These are phyloP conservation scores for Drosophila auraria DNA, from an alignment of 1,140 invertebrate genomes.

Conservation along the genomic window DNA sequence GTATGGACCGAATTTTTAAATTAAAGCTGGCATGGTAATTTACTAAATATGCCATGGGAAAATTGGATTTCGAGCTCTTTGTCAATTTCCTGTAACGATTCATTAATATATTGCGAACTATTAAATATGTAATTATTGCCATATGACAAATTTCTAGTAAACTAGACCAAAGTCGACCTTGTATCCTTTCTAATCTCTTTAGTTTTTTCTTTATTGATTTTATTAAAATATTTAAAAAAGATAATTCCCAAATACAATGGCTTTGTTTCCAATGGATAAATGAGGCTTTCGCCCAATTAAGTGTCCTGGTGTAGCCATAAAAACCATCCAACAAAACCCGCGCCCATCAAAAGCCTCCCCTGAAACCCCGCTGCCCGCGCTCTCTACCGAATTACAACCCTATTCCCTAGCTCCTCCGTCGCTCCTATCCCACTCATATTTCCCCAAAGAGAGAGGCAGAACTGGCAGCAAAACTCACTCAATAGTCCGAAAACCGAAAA, in stretches of 20 bases:
- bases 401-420: neutral
- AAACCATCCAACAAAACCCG: conserved; percentile 66
- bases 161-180: neutral
- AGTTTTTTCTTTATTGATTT: neutral
- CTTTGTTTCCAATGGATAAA: conserved; percentile 5
- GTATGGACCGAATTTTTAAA: neutral
- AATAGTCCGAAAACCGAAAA: conserved; percentile 70
- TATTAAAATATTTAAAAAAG: conserved; percentile 11
- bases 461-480: conserved; percentile 58
- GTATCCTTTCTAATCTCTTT: neutral
- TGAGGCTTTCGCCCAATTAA: conserved; percentile 46
- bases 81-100: too few relatives aligned
- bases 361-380: neutral
- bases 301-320: conserved; percentile 69
- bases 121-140: too few relatives aligned
- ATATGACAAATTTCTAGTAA: too few relatives aligned
- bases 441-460: conserved; percentile 16
- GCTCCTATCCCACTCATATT: neutral
- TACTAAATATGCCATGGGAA: neutral
- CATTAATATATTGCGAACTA: too few relatives aligned
- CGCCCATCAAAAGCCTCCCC: conserved; percentile 40
- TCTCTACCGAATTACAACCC: neutral
- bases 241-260: conserved; percentile 16
- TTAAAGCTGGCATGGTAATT: too few relatives aligned
- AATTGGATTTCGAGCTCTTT: too few relatives aligned